Conservation (phyloP, 2,888 invertebrate species). For the Parnassius apollo region DNA sequence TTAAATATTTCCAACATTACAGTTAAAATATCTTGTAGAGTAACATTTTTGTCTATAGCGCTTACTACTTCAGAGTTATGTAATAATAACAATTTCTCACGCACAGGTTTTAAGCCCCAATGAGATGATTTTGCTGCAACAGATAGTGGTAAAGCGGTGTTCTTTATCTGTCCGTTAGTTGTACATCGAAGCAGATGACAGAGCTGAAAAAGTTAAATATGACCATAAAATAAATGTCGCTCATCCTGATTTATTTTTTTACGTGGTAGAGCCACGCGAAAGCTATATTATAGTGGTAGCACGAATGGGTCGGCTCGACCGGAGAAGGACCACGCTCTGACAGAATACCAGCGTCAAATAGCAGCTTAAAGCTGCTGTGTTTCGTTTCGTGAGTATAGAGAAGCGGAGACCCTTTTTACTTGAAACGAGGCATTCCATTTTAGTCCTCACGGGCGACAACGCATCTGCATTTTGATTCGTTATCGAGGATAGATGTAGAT, state of each 20-base stretch:
- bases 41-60: slow-evolving; percentile 36
- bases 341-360: too few relatives aligned
- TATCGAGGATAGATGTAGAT: too few relatives aligned
- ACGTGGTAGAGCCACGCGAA: too few relatives aligned
- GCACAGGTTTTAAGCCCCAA: slow-evolving; percentile 76
- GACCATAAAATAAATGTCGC: background rate
- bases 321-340: too few relatives aligned
- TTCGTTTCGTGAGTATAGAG: too few relatives aligned
- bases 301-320: too few relatives aligned
- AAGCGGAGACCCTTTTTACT: too few relatives aligned
- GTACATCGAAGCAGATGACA: slow-evolving; percentile 58
- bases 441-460: too few relatives aligned
- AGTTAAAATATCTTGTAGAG: slow-evolving; percentile 48
- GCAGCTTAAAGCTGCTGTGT: too few relatives aligned
- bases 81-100: slow-evolving; percentile 32
- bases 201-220: slow-evolving; percentile 47
- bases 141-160: slow-evolving; percentile 67
- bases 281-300: too few relatives aligned
- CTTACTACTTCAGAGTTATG: slow-evolving; percentile 27
- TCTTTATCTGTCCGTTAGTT: slow-evolving; percentile 50
- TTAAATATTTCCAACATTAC: slow-evolving; percentile 47
- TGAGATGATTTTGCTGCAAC: slow-evolving; percentile 63
- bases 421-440: too few relatives aligned
- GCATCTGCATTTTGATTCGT: too few relatives aligned
- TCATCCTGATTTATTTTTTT: background rate